Conservation (phyloP, 2,113 vertebrate genomes). For the Electrona antarctica region DNA sequence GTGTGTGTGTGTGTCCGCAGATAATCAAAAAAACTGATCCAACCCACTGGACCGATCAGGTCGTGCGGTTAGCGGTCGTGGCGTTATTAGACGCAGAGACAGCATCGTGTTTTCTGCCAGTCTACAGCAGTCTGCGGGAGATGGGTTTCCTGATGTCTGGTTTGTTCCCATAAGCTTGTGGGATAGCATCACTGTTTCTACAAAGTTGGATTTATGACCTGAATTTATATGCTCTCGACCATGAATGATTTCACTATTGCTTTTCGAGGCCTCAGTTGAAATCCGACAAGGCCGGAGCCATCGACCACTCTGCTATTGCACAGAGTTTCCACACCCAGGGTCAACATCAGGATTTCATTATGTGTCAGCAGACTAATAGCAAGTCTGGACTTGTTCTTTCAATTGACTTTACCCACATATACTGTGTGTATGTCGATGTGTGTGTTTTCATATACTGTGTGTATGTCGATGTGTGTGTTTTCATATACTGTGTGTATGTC, state of each 20-base stretch:
- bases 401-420: constrained; percentile 41
- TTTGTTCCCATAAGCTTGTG: constrained; percentile 12
- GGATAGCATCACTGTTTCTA: constrained; percentile 3
- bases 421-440: no score
- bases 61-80: no score
- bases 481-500: no score
- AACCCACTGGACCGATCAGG: no score
- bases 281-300: constrained; percentile 1
- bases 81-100: no score
- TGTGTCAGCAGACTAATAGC: constrained; percentile 10
- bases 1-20: no score
- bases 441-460: no score
- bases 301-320: constrained; percentile 20
- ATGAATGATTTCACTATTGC: constrained; percentile 25
- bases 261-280: constrained; percentile 38
- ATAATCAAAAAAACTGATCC: no score
- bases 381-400: constrained; percentile 28
- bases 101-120: no score
- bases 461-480: no score
- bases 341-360: constrained; percentile 20
- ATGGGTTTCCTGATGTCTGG: constrained; percentile 1
- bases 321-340: constrained; percentile 6
- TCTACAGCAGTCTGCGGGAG: not conserved
- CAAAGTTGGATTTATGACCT: constrained; percentile 20
- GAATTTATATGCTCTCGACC: constrained; percentile 23